A percentile compares a stretch with the other conserved stretches of the same genome.
Evolutionary conservation across 2,113 vertebrate species (phyloP).

Genomic region (Alectura lathami): DNA sequence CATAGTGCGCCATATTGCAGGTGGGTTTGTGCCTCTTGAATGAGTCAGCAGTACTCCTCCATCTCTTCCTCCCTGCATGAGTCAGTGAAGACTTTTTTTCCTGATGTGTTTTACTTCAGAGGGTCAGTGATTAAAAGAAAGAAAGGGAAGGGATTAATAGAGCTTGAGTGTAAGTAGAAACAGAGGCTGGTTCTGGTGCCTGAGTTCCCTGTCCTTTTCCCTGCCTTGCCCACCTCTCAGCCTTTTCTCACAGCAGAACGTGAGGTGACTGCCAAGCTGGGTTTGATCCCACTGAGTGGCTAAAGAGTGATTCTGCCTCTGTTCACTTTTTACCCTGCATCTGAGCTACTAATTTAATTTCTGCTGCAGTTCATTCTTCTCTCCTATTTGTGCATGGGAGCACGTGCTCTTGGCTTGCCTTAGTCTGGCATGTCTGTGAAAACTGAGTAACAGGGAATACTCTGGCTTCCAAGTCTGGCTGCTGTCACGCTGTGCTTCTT

Average conservation of each 20-base stretch:
- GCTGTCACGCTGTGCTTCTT: not conserved
- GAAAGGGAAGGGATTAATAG: not conserved
- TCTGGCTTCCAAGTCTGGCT: not conserved
- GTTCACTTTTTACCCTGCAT: not conserved
- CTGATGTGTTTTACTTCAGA: constrained; percentile 30
- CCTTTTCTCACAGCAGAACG: not conserved
- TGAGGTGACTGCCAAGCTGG: not conserved
- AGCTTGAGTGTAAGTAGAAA: not conserved
- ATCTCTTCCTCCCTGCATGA: constrained; percentile 23
- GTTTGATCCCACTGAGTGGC: not conserved
- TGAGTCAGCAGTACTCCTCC: constrained; percentile 59
- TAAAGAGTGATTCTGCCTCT: not conserved
- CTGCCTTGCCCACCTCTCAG: not conserved
- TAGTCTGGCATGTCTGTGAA: not conserved
- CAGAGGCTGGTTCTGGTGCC: not conserved
- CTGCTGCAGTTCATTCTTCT: not conserved
- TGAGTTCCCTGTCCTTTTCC: not conserved
- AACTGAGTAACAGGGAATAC: not conserved
- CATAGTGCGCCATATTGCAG: constrained; percentile 21
- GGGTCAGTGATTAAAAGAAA: not conserved
- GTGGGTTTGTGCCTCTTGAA: constrained; percentile 22
- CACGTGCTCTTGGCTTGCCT: not conserved
- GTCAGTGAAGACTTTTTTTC: constrained; percentile 7
- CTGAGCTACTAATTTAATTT: not conserved
- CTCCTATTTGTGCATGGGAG: not conserved